A percentile compares a stretch with the other conserved stretches of the same genome.
Evolutionary conservation across 2,113 vertebrate genomes (phyloP).

Genomic region (Microtus ochrogaster): DNA sequence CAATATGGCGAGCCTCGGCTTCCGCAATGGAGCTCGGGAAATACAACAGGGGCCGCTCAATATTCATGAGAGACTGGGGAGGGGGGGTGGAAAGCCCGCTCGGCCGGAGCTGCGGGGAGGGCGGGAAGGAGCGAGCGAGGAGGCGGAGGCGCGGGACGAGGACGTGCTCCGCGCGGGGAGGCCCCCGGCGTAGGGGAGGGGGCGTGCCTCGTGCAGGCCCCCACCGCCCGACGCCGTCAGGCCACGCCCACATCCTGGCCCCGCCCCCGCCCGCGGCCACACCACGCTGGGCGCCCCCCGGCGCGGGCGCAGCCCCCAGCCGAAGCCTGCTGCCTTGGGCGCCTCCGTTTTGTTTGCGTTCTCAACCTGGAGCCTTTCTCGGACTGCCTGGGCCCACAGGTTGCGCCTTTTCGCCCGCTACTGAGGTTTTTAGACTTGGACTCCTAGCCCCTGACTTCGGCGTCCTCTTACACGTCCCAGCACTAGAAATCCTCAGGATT

Average conservation of each 20-base stretch:
- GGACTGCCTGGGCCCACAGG: neutral
- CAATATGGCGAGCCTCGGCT: slow-evolving; percentile 91
- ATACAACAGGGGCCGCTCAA: slow-evolving; percentile 83
- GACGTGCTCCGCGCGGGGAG: slow-evolving; percentile 10
- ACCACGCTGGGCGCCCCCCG: neutral
- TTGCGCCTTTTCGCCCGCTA: accelerated
- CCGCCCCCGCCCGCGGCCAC: neutral
- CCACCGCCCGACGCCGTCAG: neutral
- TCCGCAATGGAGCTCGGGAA: slow-evolving; percentile 90
- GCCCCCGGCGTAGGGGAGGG: neutral
- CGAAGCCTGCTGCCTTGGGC: neutral
- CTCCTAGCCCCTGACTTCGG: neutral
- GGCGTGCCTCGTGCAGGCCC: slow-evolving; percentile 53
- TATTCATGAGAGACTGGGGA: slow-evolving; percentile 79
- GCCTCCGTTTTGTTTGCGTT: accelerated
- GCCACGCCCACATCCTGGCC: neutral
- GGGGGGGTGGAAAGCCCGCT: slow-evolving; percentile 56
- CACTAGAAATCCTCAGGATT: neutral
- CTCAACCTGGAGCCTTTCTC: accelerated
- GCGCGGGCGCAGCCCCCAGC: neutral
- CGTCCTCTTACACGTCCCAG: neutral
- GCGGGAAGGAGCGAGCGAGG: slow-evolving; percentile 60
- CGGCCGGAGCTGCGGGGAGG: slow-evolving; percentile 68
- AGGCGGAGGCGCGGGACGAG: slow-evolving; percentile 34
- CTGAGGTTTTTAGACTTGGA: neutral